Evolutionary conservation across 2,797 vertebrate species (phyloP).

Genomic region (Enteromius anoplus): DNA sequence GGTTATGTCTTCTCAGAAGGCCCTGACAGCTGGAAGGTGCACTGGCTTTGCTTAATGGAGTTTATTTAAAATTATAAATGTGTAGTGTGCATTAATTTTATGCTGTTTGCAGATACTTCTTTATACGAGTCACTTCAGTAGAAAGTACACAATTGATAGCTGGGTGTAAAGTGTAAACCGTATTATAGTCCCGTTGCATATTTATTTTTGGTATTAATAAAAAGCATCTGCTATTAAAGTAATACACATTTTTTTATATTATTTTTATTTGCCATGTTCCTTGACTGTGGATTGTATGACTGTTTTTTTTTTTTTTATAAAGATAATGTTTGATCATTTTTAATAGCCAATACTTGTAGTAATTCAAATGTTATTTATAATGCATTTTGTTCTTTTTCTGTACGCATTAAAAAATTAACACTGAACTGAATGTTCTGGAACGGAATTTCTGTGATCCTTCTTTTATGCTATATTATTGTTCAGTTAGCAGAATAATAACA

Average conservation of each 20-base stretch:
- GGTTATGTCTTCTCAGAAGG: conserved; percentile 83
- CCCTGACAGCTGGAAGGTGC: conserved; percentile 73
- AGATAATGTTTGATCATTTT: too few species aligned
- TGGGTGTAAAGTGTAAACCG: not conserved
- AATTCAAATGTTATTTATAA: not conserved
- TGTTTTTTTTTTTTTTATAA: not conserved
- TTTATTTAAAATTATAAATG: not conserved
- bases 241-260: not conserved
- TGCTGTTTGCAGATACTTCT: not conserved
- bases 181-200: not conserved
- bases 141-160: too few species aligned
- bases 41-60: not conserved
- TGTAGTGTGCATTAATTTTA: not conserved
- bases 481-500: not conserved
- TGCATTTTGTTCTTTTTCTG: not conserved
- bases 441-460: too few species aligned
- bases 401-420: not conserved
- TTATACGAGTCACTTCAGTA: not conserved
- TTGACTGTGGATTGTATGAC: not conserved
- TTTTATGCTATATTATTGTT: not conserved
- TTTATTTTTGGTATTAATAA: not conserved
- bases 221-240: not conserved
- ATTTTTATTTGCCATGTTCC: not conserved
- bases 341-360: not conserved
- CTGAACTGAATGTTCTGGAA: too few species aligned